Conservation (phyloP, 1,140 invertebrate species). For the Ceratosolen solmsi region DNA sequence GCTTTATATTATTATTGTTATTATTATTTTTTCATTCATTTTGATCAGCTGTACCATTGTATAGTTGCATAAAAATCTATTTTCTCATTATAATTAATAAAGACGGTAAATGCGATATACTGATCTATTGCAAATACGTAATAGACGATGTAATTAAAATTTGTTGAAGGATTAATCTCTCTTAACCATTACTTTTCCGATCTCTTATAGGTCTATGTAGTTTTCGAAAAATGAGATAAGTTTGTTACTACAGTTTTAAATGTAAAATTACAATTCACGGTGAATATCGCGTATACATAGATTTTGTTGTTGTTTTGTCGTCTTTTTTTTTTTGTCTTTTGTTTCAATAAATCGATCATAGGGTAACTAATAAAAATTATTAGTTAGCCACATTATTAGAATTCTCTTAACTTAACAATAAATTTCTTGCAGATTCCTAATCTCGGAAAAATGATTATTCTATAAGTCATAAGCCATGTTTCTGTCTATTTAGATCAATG, state of each 20-base stretch:
- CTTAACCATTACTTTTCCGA: background rate
- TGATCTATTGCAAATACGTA: background rate
- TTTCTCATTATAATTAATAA: background rate
- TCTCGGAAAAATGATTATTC: slow-evolving; percentile 24
- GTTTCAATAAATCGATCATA: no score
- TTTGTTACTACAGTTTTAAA: background rate
- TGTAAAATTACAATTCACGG: background rate
- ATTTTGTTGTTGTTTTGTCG: no score
- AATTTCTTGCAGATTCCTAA: background rate
- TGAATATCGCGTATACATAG: no score
- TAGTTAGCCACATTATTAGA: background rate
- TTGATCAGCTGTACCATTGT: background rate
- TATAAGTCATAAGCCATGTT: slow-evolving; percentile 32
- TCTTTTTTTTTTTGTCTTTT: no score
- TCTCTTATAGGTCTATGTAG: background rate
- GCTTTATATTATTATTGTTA: no score
- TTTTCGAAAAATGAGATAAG: background rate
- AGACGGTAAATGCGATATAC: background rate
- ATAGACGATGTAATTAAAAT: background rate
- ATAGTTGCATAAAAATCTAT: background rate
- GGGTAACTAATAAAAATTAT: background rate
- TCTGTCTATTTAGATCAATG: slow-evolving; percentile 34
- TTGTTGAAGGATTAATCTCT: background rate
- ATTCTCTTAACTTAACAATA: slow-evolving; percentile 6
- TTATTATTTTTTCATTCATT: background rate